Conservation (phyloP, 2,888 invertebrate genomes). For the Criorhina ranunculi region DNA sequence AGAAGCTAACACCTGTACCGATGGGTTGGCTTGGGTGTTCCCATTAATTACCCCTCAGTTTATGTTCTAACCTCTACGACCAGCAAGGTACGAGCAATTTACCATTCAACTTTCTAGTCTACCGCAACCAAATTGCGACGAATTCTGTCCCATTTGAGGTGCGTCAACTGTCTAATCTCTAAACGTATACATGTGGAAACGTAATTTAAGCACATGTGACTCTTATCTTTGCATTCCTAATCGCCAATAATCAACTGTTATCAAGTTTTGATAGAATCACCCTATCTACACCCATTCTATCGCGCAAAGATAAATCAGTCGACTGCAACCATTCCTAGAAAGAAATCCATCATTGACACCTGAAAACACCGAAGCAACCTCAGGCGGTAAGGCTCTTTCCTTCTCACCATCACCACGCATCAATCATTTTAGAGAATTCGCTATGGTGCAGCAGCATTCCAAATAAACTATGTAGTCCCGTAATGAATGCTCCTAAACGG, state of each 20-base stretch:
- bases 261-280: not conserved
- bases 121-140: no score
- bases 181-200: not conserved
- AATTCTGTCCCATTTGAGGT: not conserved
- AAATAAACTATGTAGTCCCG: constrained; percentile 37
- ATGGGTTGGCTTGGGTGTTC: no score
- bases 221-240: constrained; percentile 4
- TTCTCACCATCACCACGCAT: constrained; percentile 15
- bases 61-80: no score
- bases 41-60: no score
- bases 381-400: constrained; percentile 2
- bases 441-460: constrained; percentile 41
- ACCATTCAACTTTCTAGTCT: no score
- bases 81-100: no score
- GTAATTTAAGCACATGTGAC: not conserved
- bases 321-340: not conserved
- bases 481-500: constrained; percentile 45
- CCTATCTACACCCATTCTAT: not conserved
- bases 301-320: not conserved
- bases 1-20: no score
- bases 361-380: constrained; percentile 5
- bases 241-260: not conserved
- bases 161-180: not conserved
- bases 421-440: constrained; percentile 35
- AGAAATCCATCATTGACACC: constrained; percentile 51